Evolutionary conservation across 1,140 invertebrate genomes (phyloP).

Genomic region (Rhagoletis pomonella): DNA sequence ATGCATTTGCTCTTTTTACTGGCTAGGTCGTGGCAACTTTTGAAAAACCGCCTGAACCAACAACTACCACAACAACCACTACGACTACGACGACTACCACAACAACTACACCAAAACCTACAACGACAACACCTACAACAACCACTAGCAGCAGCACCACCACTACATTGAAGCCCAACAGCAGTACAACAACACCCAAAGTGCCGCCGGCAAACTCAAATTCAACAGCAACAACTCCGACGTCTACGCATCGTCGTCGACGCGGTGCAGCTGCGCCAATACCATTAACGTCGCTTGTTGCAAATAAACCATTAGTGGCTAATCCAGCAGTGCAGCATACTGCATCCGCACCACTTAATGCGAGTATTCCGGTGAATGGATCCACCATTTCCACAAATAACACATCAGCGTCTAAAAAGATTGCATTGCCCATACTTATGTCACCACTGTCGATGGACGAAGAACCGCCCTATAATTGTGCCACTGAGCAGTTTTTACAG

Average conservation of each 20-base stretch:
- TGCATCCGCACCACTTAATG: not conserved
- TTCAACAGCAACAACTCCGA: not conserved
- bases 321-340: not conserved
- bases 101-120: conserved; percentile 76
- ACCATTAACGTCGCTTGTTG: not conserved
- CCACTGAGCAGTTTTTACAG: conserved; percentile 78
- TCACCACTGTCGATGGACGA: conserved; percentile 61
- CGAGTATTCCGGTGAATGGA: not conserved
- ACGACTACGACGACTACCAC: conserved; percentile 77
- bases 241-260: not conserved
- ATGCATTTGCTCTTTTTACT: not conserved
- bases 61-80: conserved; percentile 78
- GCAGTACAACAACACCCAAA: conserved; percentile 53
- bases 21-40: conserved; percentile 77
- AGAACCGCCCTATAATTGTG: conserved; percentile 77
- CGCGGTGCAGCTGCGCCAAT: conserved; percentile 27
- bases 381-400: not conserved
- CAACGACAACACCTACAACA: conserved; percentile 75
- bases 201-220: not conserved
- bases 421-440: conserved; percentile 9
- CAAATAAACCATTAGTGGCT: not conserved
- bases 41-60: conserved; percentile 78
- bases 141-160: conserved; percentile 60
- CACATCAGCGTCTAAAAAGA: conserved; percentile 10
- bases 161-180: conserved; percentile 32